Conservation (phyloP, 2,888 invertebrate genomes). For the Ethmia dodecea region DNA sequence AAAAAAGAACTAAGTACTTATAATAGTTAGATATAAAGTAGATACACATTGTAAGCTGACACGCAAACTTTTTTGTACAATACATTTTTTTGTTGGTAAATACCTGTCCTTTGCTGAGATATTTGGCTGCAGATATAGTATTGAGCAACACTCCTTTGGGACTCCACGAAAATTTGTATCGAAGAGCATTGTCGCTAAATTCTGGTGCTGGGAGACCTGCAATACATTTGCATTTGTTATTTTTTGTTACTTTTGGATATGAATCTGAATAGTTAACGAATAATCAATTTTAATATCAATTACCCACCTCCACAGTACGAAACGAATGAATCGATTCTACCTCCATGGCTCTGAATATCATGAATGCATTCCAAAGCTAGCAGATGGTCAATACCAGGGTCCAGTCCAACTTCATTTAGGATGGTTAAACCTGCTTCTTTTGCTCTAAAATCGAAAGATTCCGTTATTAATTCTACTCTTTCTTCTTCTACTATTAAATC, state of each 20-base stretch:
- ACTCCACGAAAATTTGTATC: conserved; percentile 98
- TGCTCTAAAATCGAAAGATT: conserved; percentile 83
- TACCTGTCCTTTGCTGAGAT: conserved; percentile 88
- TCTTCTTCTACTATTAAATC: too few relatives aligned
- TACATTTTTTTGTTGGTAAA: too few relatives aligned
- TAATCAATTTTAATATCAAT: not conserved
- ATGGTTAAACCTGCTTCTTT: conserved; percentile 93
- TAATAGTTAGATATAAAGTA: too few relatives aligned
- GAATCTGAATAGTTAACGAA: not conserved
- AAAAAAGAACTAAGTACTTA: too few relatives aligned
- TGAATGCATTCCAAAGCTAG: conserved; percentile 98
- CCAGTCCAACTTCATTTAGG: conserved; percentile 97
- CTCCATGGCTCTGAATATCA: conserved; percentile 91
- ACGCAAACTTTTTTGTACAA: too few relatives aligned
- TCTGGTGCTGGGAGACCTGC: conserved; percentile 96
- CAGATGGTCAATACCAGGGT: conserved; percentile 99
- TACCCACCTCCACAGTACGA: conserved; percentile 94
- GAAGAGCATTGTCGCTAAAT: conserved; percentile 91
- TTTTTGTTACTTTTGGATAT: too few relatives aligned
- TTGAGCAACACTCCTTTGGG: conserved; percentile 95
- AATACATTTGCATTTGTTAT: too few relatives aligned
- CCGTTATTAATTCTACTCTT: too few relatives aligned
- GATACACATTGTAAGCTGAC: too few relatives aligned
- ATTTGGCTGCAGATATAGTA: conserved; percentile 93
- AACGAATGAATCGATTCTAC: conserved; percentile 94